phyloP scores from a whole-genome alignment of 2,797 vertebrate genomes.

The Poliocrania exsul region DNA sequence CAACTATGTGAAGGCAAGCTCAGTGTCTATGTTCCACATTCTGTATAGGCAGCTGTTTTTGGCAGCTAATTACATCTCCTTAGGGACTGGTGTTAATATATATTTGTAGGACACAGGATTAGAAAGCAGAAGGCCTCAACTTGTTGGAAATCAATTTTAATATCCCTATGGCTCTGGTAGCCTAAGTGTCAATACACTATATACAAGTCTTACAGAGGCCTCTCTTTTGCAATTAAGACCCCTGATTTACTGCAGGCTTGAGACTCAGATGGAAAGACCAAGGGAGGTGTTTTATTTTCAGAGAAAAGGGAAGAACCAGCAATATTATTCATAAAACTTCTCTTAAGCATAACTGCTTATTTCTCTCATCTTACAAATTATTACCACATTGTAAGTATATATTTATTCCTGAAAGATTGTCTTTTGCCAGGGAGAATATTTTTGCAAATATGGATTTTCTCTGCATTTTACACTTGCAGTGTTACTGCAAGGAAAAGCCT shows the following conservation, averaged over 20 bases:
- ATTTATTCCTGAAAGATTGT: not conserved
- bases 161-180: conserved; percentile 20
- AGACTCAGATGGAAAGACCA: not conserved
- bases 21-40: not conserved
- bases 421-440: not conserved
- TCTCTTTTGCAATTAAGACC: conserved; percentile 15
- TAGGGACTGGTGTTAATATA: not conserved
- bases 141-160: conserved; percentile 59
- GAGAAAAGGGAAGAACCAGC: not conserved
- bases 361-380: not conserved
- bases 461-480: not conserved
- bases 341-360: not conserved
- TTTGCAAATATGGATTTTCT: not conserved
- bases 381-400: not conserved
- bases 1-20: not conserved
- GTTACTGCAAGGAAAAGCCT: not conserved
- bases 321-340: not conserved
- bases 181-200: conserved; percentile 3
- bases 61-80: conserved; percentile 15
- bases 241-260: not conserved
- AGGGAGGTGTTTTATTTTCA: not conserved
- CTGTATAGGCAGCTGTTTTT: not conserved
- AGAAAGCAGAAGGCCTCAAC: conserved; percentile 10
- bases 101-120: not conserved
- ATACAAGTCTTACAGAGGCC: not conserved